Conservation (phyloP, 2,113 vertebrate genomes). For the Uria lomvia region DNA sequence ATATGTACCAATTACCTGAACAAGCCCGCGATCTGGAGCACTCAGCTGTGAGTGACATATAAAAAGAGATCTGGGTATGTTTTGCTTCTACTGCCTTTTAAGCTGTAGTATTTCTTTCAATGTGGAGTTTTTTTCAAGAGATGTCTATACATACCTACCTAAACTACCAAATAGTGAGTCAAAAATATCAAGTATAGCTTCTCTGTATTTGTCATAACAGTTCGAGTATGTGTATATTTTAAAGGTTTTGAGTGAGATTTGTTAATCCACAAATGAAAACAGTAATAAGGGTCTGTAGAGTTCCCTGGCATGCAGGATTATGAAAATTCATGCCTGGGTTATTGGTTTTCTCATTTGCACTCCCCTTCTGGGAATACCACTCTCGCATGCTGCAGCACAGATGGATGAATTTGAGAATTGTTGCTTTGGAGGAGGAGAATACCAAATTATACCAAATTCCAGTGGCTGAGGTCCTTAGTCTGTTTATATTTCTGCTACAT, state of each 20-base stretch:
- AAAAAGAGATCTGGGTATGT: not conserved
- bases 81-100: not conserved
- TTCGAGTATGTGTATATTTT: not conserved
- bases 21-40: not conserved
- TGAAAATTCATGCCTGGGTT: conserved; percentile 1
- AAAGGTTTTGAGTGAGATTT: not conserved
- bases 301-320: not conserved
- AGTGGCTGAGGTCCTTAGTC: not conserved
- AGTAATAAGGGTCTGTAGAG: not conserved
- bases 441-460: conserved; percentile 10
- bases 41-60: not conserved
- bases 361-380: conserved; percentile 13
- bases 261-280: not conserved
- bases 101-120: not conserved
- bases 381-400: not conserved
- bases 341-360: not conserved
- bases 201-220: accelerated
- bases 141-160: not conserved
- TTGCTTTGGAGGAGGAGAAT: conserved; percentile 39
- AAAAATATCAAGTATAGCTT: not conserved
- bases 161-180: not conserved
- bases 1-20: not conserved
- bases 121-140: not conserved
- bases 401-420: conserved; percentile 38
- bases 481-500: not conserved